Conservation (phyloP, 1,140 invertebrate species). For the Saxidomus purpurata region DNA sequence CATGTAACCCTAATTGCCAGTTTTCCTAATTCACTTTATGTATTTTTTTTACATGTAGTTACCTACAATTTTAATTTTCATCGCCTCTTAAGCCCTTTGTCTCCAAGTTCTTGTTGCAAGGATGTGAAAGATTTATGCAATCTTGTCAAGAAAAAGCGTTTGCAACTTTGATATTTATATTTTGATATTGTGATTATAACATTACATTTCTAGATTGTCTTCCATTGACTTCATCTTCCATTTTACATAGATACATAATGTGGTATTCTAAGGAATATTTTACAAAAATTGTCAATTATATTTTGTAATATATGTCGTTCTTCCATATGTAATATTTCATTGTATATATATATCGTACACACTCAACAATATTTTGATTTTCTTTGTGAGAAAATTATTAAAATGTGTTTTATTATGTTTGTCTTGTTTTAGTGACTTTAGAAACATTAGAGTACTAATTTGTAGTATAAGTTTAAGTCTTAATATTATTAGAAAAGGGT, state of each 20-base stretch:
- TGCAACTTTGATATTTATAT: background rate
- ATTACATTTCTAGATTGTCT: background rate
- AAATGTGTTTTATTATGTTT: slow-evolving; percentile 10
- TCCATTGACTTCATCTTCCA: background rate
- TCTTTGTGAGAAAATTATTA: slow-evolving; percentile 39
- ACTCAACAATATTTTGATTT: background rate
- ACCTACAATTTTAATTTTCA: too few species aligned
- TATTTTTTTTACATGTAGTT: too few species aligned
- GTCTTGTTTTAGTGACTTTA: background rate
- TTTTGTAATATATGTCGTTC: slow-evolving; percentile 23
- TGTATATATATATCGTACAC: slow-evolving; percentile 28
- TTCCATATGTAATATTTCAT: slow-evolving; percentile 27
- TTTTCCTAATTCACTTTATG: too few species aligned
- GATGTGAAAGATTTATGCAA: too few species aligned
- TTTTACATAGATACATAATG: background rate
- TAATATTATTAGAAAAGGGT: too few species aligned
- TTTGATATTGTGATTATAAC: background rate
- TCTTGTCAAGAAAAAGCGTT: too few species aligned
- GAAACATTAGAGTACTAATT: too few species aligned
- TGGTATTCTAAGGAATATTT: background rate
- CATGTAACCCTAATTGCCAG: too few species aligned
- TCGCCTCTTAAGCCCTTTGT: too few species aligned
- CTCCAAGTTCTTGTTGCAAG: too few species aligned
- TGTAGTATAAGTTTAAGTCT: too few species aligned
- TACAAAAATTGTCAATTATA: background rate